Base-by-base conservation (phyloP, 2,888 invertebrate species). In the Sarcophaga subvicina region DNA sequence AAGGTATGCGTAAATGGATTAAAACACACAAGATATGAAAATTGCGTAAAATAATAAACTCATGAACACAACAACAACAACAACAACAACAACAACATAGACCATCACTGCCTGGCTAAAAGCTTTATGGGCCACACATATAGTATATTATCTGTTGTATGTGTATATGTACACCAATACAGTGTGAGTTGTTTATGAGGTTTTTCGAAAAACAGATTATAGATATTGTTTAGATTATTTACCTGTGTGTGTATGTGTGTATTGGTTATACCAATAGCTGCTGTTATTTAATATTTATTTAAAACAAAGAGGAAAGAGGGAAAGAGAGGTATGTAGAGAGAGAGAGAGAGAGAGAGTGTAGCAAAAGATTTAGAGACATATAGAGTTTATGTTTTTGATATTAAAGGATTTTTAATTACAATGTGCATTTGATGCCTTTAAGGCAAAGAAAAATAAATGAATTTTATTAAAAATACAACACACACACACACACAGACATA, bases 371-470 rank as follows among this genome's bases (percentile, higher is more conserved):
- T 54, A 54, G 54, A 54, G 54, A 54, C 54, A 54, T 54, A 54
- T 54, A 70, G 70, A 85, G 78, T 87, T 81, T 76, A 82, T 84
- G 84, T 77, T 85, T 84, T 22, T 87, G 87, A 87, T 87, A 69
- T 82, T 87, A 87, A 87, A 87, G 82, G 84, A 87, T 84, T 87
- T 87, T 87, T 87, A 87, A 87, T 87, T 87, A 87, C 87, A 87
- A 82, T 87, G 84, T 87, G 79, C 84, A 82, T 81, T 84, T 81
- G 81, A 84, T 80, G 87, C 87, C 87, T 87, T 82, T 8, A 87
- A 87, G 87, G 87, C 82, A 82, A 85, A 79, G 71, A 72, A 81
- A 87, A 84, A 79, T 84, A 87, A 84, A 87, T 87, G 76, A 87
- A 80, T 87, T 87, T 82, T 67, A 77, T 84, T 83, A 22, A 62